Base-by-base conservation (phyloP, 2,888 invertebrate genomes). In the Eristalinus sepulchralis region DNA sequence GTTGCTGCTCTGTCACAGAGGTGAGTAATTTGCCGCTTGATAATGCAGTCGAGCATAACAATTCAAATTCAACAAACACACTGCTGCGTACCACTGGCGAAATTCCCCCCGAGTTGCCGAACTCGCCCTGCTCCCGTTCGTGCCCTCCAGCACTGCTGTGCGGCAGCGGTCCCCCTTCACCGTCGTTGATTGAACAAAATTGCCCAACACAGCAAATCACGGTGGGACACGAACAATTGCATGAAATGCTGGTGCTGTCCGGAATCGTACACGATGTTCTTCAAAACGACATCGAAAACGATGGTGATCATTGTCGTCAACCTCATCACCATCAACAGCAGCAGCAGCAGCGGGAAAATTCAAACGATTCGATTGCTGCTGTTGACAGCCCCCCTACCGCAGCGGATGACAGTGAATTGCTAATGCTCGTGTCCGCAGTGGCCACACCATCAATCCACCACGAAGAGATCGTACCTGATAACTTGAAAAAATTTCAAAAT, bases 391-490 rank as follows among this genome's bases (percentile, higher is more conserved):
- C 20, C 2, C n/a, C 22, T 20, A 27, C 60, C 20, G 57, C 64
- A 31, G 10, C 55, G 31, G 70, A 63, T 63, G 73, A 77, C 57
- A 22, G 36, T 72, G 68, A 72, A 31, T 64, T 83, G 59, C 57
- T 80, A 75, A 27, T 86, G 59, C 34, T 85, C 31, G 67, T 59
- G 39, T 70, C 83, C 59, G 70, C 70, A 62, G 86, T 76, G 57
- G 66, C 73, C 47, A 85, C 83, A 72, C 88, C 88, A 70, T 89
- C 90, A 36, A 90, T 92, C 70, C 92, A 91, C 88, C 92, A 92
- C 89, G 92, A 92, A 89, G 92, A 92, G 89, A 90, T 91, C 68
- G 91, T 91, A 89, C 91, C 91, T 88, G 91, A 91, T 55, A 90
- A 91, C 88, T 89, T 89, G 83, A 88, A 89, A 80, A 89, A 89